Evolutionary conservation across 2,888 invertebrate genomes (phyloP).

Genomic region (Amblyjoppa fuscipennis): DNA sequence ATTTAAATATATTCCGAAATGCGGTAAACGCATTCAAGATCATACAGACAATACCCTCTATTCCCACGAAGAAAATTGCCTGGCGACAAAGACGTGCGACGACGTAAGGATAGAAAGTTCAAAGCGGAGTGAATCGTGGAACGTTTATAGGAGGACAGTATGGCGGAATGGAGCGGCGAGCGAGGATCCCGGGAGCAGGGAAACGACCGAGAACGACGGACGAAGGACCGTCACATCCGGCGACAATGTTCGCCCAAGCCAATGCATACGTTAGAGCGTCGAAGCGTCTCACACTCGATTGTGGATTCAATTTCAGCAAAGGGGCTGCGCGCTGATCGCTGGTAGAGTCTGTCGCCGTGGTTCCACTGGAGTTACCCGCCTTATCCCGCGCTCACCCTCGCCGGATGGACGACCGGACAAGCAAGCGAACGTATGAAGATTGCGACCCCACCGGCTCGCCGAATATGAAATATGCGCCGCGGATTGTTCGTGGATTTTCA

Average conservation of each 20-base stretch:
- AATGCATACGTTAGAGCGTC: conserved; percentile 80
- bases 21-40: neutral
- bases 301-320: conserved; percentile 81
- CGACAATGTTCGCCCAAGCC: conserved; percentile 73
- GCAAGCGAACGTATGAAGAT: conserved; percentile 72
- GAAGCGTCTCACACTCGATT: conserved; percentile 77
- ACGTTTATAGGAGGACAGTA: conserved; percentile 26
- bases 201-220: conserved; percentile 50
- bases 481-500: conserved; percentile 76
- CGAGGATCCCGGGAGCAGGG: neutral
- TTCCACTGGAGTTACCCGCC: conserved; percentile 24
- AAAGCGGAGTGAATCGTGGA: conserved; percentile 53
- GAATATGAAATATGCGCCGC: conserved; percentile 79
- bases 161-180: conserved; percentile 10
- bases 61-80: conserved; percentile 57
- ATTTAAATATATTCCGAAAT: neutral
- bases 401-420: neutral
- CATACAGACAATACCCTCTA: conserved; percentile 37
- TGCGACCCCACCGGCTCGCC: conserved; percentile 77
- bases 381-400: neutral
- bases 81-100: conserved; percentile 27
- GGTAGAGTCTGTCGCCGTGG: conserved; percentile 55
- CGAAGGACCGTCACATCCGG: conserved; percentile 51
- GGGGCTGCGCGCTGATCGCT: conserved; percentile 72
- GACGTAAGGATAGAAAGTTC: conserved; percentile 42